Base-by-base conservation (phyloP, 2,797 vertebrate species). In the Sebastes hubbsi region DNA sequence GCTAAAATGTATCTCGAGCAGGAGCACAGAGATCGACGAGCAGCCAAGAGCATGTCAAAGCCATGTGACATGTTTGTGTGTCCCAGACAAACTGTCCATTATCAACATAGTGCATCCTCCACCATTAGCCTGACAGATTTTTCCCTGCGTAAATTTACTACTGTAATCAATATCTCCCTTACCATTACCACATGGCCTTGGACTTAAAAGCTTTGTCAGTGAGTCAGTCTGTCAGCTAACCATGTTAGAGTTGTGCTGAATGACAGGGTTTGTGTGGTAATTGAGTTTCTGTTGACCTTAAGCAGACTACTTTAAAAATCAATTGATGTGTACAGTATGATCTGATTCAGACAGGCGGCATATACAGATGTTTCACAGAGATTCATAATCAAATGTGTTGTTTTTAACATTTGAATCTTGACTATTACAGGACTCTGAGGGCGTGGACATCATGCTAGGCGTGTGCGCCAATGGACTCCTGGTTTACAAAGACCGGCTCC, bases 371-470 rank as follows among this genome's bases (percentile, higher is more conserved):
- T 73, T 71, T 77, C 1, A 18, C 24, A 16, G 1, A n/a, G 24
- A 27, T 42, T 34, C 6, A 11, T n/a, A 11, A 46, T 24, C 11
- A 69, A 27, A 36, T 9, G 4, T 46, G 4, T 46, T 49, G 56
- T 59, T 30, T 66, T 27, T 5, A 56, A 1, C 24, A 7, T 66
- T 79, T 85, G 11, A 27, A 9, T 85, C 0, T 72, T 2, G 29
- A 22, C 24, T 55, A 0, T 76, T 1, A 1, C 70, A 99, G 99
- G 99, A 99, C 87, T 99, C 97, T 1, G 98, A 99, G 93, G 97
- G 96, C 0, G 98, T 99, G 93, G 98, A 99, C 94, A 99, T 99
- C 95, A 99, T 98, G 97, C 91, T 99, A 46, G 99, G 99, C 1
- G 97, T 99, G 61, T 99, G 98, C 85, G 96, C 98, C 85, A 99